Evolutionary conservation across 1,140 invertebrate genomes (phyloP), one percentile per base, ranked within the genome.

Genomic region (Saccostrea cuccullata): DNA sequence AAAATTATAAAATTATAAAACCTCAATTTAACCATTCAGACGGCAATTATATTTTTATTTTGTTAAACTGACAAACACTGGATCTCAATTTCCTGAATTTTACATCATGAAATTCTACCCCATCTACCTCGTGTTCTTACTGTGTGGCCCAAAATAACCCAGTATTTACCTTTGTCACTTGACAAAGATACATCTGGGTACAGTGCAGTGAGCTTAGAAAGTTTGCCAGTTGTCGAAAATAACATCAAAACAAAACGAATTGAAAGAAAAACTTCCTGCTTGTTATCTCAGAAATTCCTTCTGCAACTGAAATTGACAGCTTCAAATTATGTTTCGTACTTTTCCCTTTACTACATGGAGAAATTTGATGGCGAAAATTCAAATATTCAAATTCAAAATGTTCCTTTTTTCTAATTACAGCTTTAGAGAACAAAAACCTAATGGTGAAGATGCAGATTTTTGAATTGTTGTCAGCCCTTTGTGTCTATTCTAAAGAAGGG

Each of bases 401-500:
- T 86, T 77, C 17, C 87, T 70, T 17, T 64, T 88, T 11, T 86
- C 40, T 36, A 36, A 36, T 36, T 88, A 40, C 93, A 96, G 96
- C 95, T 67, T 87, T 96, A 77, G 93, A 94, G 55, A 95, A 95
- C 0, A 93, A 94, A 47, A 96, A 96, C 90, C 89, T 95, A 17
- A 94, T 95, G 88, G 95, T 96, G 56, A 96, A 96, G 92, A 95
- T 96, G 89, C 96, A 96, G 93, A 95, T 96, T n/a, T 96, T 96
- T 88, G 96, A 96, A 88, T 90, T 96, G 23, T 89, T 96, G 30
- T 95, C 95, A 70, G 96, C 96, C 0, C 91, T 96, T 17, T 95
- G 95, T 91, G 93, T 96, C n/a, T 96, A 95, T 91, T 96, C 95
- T 40, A 91, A 89, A 20, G 93, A 95, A 26, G 96, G 96, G 8